Conservation (phyloP, 1,140 invertebrate species). For the Drosophila asahinai region DNA sequence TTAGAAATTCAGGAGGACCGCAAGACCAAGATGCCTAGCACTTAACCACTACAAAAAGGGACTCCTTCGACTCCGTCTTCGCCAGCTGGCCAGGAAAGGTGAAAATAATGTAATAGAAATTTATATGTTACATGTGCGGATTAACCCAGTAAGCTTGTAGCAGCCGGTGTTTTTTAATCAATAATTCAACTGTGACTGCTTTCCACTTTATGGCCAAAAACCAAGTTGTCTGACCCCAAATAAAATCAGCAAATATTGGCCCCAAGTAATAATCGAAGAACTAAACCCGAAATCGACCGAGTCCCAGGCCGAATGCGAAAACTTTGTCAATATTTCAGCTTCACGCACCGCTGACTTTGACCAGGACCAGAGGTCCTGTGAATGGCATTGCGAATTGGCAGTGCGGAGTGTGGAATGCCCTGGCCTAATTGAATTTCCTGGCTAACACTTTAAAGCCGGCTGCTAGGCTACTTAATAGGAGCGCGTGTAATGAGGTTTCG, state of each 20-base stretch:
- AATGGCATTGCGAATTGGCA: conserved; percentile 14
- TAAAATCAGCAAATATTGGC: conserved; percentile 61
- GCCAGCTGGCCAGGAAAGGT: conserved; percentile 18
- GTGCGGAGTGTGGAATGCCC: conserved; percentile 25
- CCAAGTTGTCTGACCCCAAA: conserved; percentile 59
- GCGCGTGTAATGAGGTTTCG: conserved; percentile 56
- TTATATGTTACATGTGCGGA: conserved; percentile 13
- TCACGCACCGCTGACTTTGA: conserved; percentile 43
- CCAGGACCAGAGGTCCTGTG: conserved; percentile 4
- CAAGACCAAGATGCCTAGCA: conserved; percentile 41
- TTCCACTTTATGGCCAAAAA: conserved; percentile 42
- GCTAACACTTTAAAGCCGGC: conserved; percentile 67
- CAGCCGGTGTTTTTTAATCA: conserved; percentile 56
- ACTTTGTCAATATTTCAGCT: conserved; percentile 63
- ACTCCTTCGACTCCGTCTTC: no score
- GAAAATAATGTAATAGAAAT: conserved; percentile 47
- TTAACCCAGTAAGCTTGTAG: conserved; percentile 10
- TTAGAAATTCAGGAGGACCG: conserved; percentile 64
- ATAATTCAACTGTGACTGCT: conserved; percentile 68
- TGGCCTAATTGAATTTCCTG: conserved; percentile 59
- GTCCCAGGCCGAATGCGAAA: conserved; percentile 44
- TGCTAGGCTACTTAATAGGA: conserved; percentile 55
- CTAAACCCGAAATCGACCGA: conserved; percentile 31
- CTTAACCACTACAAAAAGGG: conserved; percentile 61
- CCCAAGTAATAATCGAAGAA: conserved; percentile 63